Evolutionary conservation across 2,888 invertebrate species (phyloP).

Genomic region (Heteropelma amictum): DNA sequence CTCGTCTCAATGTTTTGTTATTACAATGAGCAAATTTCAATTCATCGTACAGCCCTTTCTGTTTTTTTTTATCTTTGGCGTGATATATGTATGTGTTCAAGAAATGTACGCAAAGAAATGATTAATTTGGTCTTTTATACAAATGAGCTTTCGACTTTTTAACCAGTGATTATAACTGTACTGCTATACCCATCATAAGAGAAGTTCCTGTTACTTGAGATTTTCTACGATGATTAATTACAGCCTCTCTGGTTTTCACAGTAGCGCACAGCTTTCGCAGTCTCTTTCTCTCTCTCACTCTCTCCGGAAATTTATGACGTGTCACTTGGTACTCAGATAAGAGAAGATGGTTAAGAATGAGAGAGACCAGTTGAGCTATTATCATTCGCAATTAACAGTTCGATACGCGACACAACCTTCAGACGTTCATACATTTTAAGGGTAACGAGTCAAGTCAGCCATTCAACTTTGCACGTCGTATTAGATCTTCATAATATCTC

Average conservation of each 20-base stretch:
- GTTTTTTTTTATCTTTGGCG: background rate
- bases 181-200: background rate
- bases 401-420: constrained; percentile 24
- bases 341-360: constrained; percentile 15
- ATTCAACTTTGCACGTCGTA: too few species aligned
- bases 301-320: constrained; percentile 50
- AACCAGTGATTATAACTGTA: constrained; percentile 12
- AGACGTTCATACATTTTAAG: too few species aligned
- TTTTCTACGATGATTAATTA: constrained; percentile 53
- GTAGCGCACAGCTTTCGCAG: constrained; percentile 4
- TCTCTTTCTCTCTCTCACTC: constrained; percentile 42
- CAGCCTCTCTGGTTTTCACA: constrained; percentile 16
- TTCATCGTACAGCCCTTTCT: background rate
- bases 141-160: constrained; percentile 47
- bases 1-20: background rate
- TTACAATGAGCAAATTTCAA: background rate
- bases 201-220: constrained; percentile 41
- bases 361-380: constrained; percentile 42
- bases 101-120: constrained; percentile 8
- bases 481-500: too few species aligned
- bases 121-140: constrained; percentile 47
- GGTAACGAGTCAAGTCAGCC: too few species aligned
- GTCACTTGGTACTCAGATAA: constrained; percentile 35
- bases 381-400: constrained; percentile 45
- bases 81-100: too few species aligned